Evolutionary conservation across 2,113 vertebrate species (phyloP).

Genomic region (Cichladusa arquata): DNA sequence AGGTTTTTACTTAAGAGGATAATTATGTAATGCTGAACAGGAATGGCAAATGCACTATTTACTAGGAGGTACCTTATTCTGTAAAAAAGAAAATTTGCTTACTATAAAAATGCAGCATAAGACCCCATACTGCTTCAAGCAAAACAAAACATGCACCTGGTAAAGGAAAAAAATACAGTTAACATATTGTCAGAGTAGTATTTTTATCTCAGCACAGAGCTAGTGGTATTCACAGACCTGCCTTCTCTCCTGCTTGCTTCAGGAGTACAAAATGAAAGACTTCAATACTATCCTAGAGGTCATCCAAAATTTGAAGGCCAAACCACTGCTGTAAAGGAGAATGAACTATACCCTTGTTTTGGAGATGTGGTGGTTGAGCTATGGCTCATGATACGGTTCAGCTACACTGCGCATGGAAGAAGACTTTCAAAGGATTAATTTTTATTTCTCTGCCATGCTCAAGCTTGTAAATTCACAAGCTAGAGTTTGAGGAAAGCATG

Average conservation of each 20-base stretch:
- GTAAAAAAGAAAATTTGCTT: not conserved
- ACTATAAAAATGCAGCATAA: not conserved
- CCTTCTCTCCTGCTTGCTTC: not conserved
- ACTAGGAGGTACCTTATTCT: not conserved
- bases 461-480: not conserved
- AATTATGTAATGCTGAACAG: not conserved
- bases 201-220: not conserved
- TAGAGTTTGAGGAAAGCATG: not conserved
- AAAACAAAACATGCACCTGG: not conserved
- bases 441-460: not conserved
- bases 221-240: not conserved
- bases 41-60: not conserved
- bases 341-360: not conserved
- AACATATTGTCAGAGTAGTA: not conserved
- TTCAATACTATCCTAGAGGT: not conserved
- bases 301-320: not conserved
- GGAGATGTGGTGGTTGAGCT: not conserved
- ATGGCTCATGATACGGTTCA: not conserved
- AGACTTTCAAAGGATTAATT: not conserved
- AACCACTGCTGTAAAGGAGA: not conserved
- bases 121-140: not conserved
- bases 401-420: not conserved
- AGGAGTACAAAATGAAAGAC: not conserved
- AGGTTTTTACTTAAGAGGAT: not conserved
- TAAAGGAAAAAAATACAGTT: not conserved